Conservation (phyloP, 2,113 vertebrate species). For the Gracilinanus agilis region DNA sequence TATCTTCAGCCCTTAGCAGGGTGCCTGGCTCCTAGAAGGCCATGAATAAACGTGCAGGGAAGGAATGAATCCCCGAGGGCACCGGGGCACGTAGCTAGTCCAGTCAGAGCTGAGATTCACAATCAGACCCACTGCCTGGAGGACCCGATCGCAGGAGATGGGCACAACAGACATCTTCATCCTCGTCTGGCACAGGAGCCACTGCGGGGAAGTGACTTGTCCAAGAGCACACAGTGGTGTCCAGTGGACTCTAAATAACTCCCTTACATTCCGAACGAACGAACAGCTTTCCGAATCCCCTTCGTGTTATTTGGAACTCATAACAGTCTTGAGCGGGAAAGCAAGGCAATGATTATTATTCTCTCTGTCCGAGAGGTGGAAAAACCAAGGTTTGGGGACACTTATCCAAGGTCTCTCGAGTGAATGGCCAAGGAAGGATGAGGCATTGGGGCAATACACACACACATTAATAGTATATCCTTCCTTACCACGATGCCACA, state of each 20-base stretch:
- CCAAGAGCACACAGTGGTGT: not conserved
- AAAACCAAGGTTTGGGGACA: not conserved
- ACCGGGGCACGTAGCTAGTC: rapidly evolving
- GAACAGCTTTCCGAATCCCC: not conserved
- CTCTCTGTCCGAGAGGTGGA: not conserved
- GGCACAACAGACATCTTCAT: not conserved
- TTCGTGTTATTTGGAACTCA: not conserved
- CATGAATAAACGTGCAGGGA: not conserved
- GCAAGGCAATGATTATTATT: not conserved
- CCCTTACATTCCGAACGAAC: not conserved
- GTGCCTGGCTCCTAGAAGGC: no score
- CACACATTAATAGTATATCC: no score
- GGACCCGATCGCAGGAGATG: not conserved
- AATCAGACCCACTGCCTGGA: not conserved
- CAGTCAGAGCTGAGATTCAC: no score
- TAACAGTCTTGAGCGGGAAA: not conserved
- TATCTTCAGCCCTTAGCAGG: not conserved
- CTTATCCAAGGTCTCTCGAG: not conserved
- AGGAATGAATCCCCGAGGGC: not conserved
- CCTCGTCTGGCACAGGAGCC: not conserved
- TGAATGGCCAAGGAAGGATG: no score
- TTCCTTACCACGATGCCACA: no score
- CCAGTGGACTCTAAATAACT: not conserved
- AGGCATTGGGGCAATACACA: no score
- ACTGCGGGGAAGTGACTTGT: not conserved